Percentiles rank a stretch among this genome's conserved stretches.
These are phyloP conservation scores for Poeciliopsis turneri DNA, from an alignment of 2,797 vertebrate species.

Conservation along the genomic window DNA sequence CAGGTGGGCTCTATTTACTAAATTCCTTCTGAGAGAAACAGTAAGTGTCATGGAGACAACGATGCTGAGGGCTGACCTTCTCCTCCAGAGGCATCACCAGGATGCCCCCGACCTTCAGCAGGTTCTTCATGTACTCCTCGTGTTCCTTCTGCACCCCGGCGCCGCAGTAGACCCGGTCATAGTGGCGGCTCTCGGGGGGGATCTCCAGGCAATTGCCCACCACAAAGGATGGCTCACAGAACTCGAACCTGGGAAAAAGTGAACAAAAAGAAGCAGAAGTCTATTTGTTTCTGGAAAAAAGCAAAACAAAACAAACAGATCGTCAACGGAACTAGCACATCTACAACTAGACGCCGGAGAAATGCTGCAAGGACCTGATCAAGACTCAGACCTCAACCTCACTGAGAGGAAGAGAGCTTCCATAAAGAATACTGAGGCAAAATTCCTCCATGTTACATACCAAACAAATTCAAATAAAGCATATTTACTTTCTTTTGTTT, in stretches of 20 bases:
- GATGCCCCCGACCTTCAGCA: conserved; percentile 93
- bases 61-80: conserved; percentile 80
- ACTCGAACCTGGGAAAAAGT: conserved; percentile 88
- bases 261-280: neutral
- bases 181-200: conserved; percentile 89
- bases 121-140: conserved; percentile 94
- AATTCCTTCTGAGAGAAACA: neutral
- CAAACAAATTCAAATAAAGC: neutral
- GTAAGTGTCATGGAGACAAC: neutral
- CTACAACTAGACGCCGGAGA: neutral
- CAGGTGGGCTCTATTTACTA: neutral
- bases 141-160: conserved; percentile 96
- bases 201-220: conserved; percentile 95
- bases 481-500: neutral
- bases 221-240: conserved; percentile 95
- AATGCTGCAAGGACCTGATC: neutral
- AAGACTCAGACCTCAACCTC: neutral
- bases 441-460: neutral
- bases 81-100: conserved; percentile 97
- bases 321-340: neutral
- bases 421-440: neutral
- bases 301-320: too few species aligned
- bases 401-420: neutral
- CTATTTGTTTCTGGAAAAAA: neutral
- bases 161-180: conserved; percentile 95